A percentile compares a stretch with the other conserved stretches of the same genome.
Evolutionary conservation across 1,140 invertebrate genomes (phyloP).

Genomic region (Drosophila insularis): DNA sequence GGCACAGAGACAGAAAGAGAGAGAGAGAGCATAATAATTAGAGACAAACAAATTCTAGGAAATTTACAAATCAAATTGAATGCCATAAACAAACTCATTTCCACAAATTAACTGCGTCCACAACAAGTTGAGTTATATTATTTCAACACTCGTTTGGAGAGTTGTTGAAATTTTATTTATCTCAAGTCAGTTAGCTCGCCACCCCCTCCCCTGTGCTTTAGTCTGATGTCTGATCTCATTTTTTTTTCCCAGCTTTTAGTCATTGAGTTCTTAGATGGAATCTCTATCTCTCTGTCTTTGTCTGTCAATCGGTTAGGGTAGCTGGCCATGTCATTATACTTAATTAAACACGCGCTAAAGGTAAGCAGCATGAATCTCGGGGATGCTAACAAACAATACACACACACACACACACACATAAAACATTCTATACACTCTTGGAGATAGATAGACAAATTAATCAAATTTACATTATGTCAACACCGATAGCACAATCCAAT

Average conservation of each 20-base stretch:
- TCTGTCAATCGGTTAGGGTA: neutral
- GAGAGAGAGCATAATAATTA: conserved; percentile 8
- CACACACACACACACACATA: neutral
- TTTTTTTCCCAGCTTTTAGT: neutral
- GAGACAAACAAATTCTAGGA: neutral
- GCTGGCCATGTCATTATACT: conserved; percentile 46
- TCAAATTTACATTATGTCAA: conserved; percentile 70
- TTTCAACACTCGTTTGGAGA: too few species aligned
- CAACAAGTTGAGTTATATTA: too few species aligned
- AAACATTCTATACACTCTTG: neutral
- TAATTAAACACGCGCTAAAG: conserved; percentile 41
- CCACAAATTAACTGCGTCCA: neutral
- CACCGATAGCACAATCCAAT: conserved; percentile 27
- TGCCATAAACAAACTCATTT: conserved; percentile 13
- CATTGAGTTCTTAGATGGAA: neutral
- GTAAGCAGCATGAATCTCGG: neutral
- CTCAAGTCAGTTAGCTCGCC: too few species aligned
- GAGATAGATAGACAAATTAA: conserved; percentile 47
- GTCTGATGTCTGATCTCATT: too few species aligned
- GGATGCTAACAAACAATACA: neutral
- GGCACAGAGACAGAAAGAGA: too few species aligned
- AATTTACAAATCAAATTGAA: conserved; percentile 37
- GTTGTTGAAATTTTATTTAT: too few species aligned
- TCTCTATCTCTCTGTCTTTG: neutral
- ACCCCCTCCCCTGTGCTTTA: too few species aligned